phyloP scores from a whole-genome alignment of 2,888 invertebrate species.

The Nycteola revayana region DNA sequence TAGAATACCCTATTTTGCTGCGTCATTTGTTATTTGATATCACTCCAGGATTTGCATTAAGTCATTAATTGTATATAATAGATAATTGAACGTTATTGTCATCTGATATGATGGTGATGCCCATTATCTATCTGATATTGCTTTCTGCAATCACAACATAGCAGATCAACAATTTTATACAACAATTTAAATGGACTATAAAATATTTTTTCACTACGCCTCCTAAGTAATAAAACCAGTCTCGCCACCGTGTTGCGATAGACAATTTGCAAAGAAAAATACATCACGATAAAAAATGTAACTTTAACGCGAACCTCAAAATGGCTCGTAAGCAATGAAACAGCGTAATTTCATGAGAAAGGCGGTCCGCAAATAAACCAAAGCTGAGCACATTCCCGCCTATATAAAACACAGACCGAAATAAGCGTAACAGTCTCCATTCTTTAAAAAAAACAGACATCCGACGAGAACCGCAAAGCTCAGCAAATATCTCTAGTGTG shows the following conservation, averaged over 20 bases:
- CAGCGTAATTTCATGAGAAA: conserved; percentile 77
- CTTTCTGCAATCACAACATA: neutral
- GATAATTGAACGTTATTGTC: conserved; percentile 28
- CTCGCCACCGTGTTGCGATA: conserved; percentile 34
- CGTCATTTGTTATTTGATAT: conserved; percentile 58
- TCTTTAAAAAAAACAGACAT: conserved; percentile 74
- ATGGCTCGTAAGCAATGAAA: conserved; percentile 77
- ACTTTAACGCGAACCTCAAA: conserved; percentile 72
- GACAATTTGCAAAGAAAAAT: conserved; percentile 64
- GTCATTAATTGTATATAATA: conserved; percentile 34
- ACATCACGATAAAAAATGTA: conserved; percentile 69
- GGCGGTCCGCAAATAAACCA: conserved; percentile 77
- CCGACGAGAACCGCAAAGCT: conserved; percentile 73
- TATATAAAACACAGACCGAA: conserved; percentile 75
- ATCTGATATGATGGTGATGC: conserved; percentile 12
- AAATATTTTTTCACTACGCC: conserved; percentile 19
- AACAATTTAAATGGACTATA: neutral
- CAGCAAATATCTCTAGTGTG: conserved; percentile 76
- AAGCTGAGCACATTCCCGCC: conserved; percentile 76
- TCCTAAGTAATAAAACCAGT: conserved; percentile 45
- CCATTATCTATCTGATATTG: neutral
- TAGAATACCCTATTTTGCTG: conserved; percentile 48
- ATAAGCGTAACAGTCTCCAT: conserved; percentile 74
- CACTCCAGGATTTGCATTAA: conserved; percentile 42
- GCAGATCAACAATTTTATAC: neutral